Evolutionary conservation across 1,140 invertebrate genomes (phyloP), one percentile per base, ranked within the genome.

Genomic region (Vanessa tameamea): DNA sequence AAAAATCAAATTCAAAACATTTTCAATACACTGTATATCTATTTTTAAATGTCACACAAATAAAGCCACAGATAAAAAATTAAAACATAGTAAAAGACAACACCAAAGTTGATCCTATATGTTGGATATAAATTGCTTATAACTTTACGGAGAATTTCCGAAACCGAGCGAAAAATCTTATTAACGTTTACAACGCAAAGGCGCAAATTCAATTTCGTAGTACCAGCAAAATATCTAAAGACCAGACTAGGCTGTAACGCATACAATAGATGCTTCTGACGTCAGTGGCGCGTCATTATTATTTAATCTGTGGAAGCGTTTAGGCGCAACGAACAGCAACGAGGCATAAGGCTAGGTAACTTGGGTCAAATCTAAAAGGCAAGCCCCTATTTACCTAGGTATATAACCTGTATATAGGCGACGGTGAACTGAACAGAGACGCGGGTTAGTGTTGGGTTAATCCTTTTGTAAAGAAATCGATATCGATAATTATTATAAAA

Each of bases 371-470:
- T 75, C 80, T 82, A 76, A 81, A 80, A 80, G 82, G 78, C 79
- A 70, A 67, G 75, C 80, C 82, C 79, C 80, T 86, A 88, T 89
- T 81, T 89, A 88, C 86, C 64, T 72, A 53, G 43, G 79, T 81
- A 88, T 74, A 87, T 88, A 89, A 75, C 72, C 75, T 73, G 71
- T 85, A 86, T 86, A 78, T 87, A 87, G 78, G 53, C 72, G 78
- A 81, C 80, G 78, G 78, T 81, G 80, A 83, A 78, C 78, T 83
- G 82, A 88, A 82, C 82, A 82, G 79, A 83, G 75, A 80, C 79
- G 77, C 73, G 82, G 51, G 61, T 3, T 84, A 82, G 80, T 68
- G 84, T 50, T 79, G 78, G 59, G 16, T 20, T 15, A 12, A 11
- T 6, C n/a, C 16, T 47, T 63, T 23, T 66, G 73, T 79, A 47